Base-by-base conservation (phyloP, 2,113 vertebrate genomes). In the Menidia beryllina region DNA sequence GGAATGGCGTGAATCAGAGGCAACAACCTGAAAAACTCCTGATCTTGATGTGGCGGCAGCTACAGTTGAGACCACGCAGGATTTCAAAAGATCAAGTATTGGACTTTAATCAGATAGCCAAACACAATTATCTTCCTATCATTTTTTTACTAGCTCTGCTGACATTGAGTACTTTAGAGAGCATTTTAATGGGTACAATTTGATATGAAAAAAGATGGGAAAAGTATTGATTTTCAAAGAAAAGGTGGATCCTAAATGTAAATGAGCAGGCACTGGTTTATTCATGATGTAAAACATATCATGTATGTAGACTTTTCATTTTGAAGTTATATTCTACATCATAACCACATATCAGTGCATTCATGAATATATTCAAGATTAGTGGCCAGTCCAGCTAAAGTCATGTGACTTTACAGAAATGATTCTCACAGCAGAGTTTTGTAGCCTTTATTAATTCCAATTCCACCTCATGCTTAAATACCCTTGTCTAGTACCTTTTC, bases 331-430 rank as follows among this genome's bases (percentile, higher is more conserved):
- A 86, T 86, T 59, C 69, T 58, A 79, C 75, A 78, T 63, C 25
- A 20, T 63, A 60, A 66, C 79, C 52, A 72, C 85, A 63, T 83
- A 79, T 89, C 87, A 80, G 88, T 88, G 57, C 70, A 89, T 90
- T 87, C 87, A 88, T 89, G 79, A 49, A 91, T 86, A 77, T 78
- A 74, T 84, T 84, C 86, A 86, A 91, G 88, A 86, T 90, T 85
- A 89, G 48, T 47, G 14, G 67, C 53, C 54, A 65, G 48, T 67
- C 58, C 51, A 21, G 68, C 54, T 68, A 52, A 60, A 77, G 77
- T 76, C 48, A 56, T 78, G 73, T 76, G 82, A 79, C 89, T 66
- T 74, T 86, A 74, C 71, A 73, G 56, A 76, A 85, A 81, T 76
- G 64, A 74, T 88, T 91, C 74, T 84, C 70, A 90, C 84, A 86